A percentile compares a stretch with the other conserved stretches of the same genome.
phyloP scores from a whole-genome alignment of 2,113 vertebrate genomes.

The Heloderma charlesbogerti region DNA sequence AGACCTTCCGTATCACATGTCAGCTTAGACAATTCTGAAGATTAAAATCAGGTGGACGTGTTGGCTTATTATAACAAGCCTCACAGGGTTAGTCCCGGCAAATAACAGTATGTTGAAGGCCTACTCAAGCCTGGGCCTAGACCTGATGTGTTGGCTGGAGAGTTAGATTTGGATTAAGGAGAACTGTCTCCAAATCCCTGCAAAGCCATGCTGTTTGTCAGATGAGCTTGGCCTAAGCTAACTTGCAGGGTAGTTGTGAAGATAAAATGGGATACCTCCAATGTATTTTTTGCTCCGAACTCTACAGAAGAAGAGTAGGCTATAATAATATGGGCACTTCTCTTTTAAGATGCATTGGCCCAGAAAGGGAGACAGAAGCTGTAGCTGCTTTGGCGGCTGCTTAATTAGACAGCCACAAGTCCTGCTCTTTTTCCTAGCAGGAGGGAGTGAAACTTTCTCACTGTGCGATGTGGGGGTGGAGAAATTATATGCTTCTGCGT shows the following conservation, averaged over 20 bases:
- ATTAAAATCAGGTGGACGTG: no score
- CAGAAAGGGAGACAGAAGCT: background rate
- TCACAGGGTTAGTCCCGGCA: no score
- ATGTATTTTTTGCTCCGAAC: background rate
- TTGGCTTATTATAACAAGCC: no score
- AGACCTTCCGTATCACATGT: no score
- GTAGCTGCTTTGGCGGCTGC: background rate
- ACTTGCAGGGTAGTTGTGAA: background rate
- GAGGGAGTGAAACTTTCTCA: background rate
- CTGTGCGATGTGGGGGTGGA: background rate
- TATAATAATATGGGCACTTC: background rate
- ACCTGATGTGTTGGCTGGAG: background rate
- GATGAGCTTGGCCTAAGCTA: background rate
- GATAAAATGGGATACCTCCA: background rate
- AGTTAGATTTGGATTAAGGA: no score
- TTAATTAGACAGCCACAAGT: background rate
- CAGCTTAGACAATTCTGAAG: no score
- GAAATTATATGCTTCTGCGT: background rate
- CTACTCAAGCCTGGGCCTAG: background rate
- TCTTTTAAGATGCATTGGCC: no score
- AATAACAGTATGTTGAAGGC: background rate
- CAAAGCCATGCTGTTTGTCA: background rate
- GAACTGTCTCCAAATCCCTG: no score
- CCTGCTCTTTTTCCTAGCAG: background rate
- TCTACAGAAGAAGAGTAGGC: background rate